Percentiles rank a stretch among this genome's conserved stretches.
Conservation (phyloP, 1,140 invertebrate genomes). For the Melitaea cinxia region DNA sequence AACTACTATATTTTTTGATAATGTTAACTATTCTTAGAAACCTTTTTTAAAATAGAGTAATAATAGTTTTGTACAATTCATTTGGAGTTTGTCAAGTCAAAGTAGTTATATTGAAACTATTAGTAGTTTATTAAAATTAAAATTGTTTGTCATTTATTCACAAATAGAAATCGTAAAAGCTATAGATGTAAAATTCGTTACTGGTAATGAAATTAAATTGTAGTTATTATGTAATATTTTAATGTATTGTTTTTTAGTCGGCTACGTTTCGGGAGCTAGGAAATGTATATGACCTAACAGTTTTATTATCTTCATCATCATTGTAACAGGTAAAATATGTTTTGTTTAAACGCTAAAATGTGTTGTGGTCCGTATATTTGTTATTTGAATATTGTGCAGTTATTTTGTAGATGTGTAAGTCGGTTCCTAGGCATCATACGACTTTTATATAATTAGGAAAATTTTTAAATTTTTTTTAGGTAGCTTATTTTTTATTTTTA, state of each 20-base stretch:
- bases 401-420: slow-evolving; percentile 22
- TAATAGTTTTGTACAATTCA: slow-evolving; percentile 14
- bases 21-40: background rate
- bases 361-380: slow-evolving; percentile 35
- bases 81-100: background rate
- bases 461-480: slow-evolving; percentile 7
- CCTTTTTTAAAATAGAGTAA: slow-evolving; percentile 1
- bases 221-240: slow-evolving; percentile 50
- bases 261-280: slow-evolving; percentile 61
- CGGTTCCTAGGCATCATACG: slow-evolving; percentile 1
- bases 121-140: slow-evolving; percentile 13
- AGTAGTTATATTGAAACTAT: slow-evolving; percentile 7
- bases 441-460: slow-evolving; percentile 20
- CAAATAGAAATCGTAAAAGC: slow-evolving; percentile 30
- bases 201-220: slow-evolving; percentile 34
- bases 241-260: slow-evolving; percentile 59
- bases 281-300: slow-evolving; percentile 61
- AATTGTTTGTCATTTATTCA: background rate
- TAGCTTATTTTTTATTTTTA: slow-evolving; percentile 4
- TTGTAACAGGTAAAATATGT: slow-evolving; percentile 55
- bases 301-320: slow-evolving; percentile 57
- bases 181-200: slow-evolving; percentile 24
- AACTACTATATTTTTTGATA: slow-evolving; percentile 3
- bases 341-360: slow-evolving; percentile 35
- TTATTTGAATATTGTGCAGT: slow-evolving; percentile 16